Base-by-base conservation (phyloP, 64 coral and sea anemone genomes). In the Dendrophyllia cribrosa region DNA sequence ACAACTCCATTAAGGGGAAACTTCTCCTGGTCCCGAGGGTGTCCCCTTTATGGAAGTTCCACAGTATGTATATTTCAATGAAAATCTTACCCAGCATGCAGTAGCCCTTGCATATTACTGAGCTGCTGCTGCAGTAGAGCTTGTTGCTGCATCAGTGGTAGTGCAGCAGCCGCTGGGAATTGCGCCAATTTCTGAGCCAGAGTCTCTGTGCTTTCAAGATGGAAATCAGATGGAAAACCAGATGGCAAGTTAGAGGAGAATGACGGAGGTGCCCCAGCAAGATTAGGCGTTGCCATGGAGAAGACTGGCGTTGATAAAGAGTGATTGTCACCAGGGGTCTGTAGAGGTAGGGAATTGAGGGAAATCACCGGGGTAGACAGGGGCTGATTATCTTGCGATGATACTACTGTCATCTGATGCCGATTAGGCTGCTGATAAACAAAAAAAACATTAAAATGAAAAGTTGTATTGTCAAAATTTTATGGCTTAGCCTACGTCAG, bases 301-400 rank as follows among this genome's bases (percentile, higher is more conserved):
- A 84, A 68, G 15, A 84, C 67, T 6, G 80, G 80, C 14, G 80
- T 84, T 0, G 80, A 84, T 20, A 84, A 43, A 12, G 61, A n/a
- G 43, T 68, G 60, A 12, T 84, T 84, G 9, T 84, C 80, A 67
- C 80, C 43, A 21, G 80, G 80, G 7, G 80, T 84, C 26, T 49
- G 80, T 17, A 84, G 15, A 7, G 80, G 80, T 47, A 83, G 19
- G 60, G 59, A 64, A 12, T 83, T 83, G 15, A 84, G n/a, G 1
- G 80, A 84, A 67, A 84, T 84, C 17, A 84, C 80, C 0, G 80
- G 80, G 26, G 80, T 84, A n/a, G 80, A 84, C 46, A 84, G 20
- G 21, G 80, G 80, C n/a, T 68, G 80, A 66, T 80, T 80, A 12
- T 84, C 80, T 46, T 84, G 80, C 0, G 59, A 46, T 51, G 80